phyloP scores from a whole-genome alignment of 2,797 vertebrate genomes.

The Tragopan temminckii region DNA sequence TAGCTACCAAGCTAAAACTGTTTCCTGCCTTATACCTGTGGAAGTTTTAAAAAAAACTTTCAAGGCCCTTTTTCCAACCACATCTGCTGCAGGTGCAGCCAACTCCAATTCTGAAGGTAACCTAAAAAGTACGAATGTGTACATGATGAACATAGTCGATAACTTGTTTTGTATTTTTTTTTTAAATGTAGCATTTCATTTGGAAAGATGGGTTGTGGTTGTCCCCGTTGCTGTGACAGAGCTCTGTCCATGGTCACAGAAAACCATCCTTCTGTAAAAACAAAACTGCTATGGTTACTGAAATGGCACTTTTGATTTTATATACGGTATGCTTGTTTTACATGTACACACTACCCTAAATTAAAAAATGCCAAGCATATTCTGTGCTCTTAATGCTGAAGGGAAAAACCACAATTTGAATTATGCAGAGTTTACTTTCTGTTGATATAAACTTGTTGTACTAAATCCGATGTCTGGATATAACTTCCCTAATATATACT shows the following conservation, averaged over 20 bases:
- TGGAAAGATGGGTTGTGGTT: slow-evolving; percentile 60
- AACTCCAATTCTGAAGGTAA: slow-evolving; percentile 25
- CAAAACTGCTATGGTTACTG: slow-evolving; percentile 69
- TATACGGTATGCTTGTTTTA: slow-evolving; percentile 69
- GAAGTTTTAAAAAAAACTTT: slow-evolving; percentile 50
- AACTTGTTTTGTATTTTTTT: slow-evolving; percentile 20
- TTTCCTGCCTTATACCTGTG: slow-evolving; percentile 79
- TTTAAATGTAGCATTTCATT: slow-evolving; percentile 65
- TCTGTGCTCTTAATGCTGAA: slow-evolving; percentile 81
- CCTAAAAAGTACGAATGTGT: slow-evolving; percentile 60
- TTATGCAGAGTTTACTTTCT: slow-evolving; percentile 85
- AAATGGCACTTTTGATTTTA: slow-evolving; percentile 82
- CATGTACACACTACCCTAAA: slow-evolving; percentile 77
- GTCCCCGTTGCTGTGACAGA: slow-evolving; percentile 45
- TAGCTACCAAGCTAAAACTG: slow-evolving; percentile 66
- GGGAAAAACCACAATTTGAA: slow-evolving; percentile 83
- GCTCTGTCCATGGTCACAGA: slow-evolving; percentile 48
- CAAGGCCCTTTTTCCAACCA: slow-evolving; percentile 54
- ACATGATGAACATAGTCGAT: slow-evolving; percentile 10
- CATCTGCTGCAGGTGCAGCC: slow-evolving; percentile 67
- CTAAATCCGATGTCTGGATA: slow-evolving; percentile 77
- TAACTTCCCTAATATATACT: slow-evolving; percentile 79
- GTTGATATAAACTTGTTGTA: slow-evolving; percentile 81
- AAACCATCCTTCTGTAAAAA: slow-evolving; percentile 78
- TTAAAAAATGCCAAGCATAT: slow-evolving; percentile 71